phyloP scores from a whole-genome alignment of 1,140 invertebrate genomes.

The Cydia fagiglandana region DNA sequence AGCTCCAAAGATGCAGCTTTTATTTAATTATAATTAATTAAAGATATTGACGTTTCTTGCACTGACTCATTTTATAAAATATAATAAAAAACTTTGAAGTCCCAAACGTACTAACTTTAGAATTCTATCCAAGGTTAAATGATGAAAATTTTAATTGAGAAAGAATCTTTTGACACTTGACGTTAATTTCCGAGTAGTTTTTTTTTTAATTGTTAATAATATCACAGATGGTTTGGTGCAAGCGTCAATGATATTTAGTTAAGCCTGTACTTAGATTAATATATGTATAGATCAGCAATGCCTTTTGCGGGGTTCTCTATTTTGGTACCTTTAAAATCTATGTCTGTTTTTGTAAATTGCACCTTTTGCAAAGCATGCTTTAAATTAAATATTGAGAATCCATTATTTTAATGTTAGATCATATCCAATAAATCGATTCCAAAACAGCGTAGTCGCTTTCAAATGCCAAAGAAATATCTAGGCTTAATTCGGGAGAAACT shows the following conservation, averaged over 20 bases:
- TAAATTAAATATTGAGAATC: slow-evolving; percentile 19
- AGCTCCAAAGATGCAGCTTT: slow-evolving; percentile 73
- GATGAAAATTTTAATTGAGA: background rate
- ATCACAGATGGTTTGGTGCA: background rate
- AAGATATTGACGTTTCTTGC: slow-evolving; percentile 44
- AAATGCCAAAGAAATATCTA: slow-evolving; percentile 42
- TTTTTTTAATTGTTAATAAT: too few relatives aligned
- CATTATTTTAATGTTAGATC: slow-evolving; percentile 11
- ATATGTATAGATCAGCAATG: slow-evolving; percentile 48
- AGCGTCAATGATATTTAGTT: slow-evolving; percentile 42
- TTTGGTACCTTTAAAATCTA: slow-evolving; percentile 31
- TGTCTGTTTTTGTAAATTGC: slow-evolving; percentile 21
- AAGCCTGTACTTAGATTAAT: slow-evolving; percentile 64
- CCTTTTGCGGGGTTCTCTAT: slow-evolving; percentile 50
- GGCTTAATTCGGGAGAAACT: slow-evolving; percentile 34
- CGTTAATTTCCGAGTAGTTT: too few relatives aligned
- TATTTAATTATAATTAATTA: slow-evolving; percentile 70
- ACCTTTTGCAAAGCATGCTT: slow-evolving; percentile 27
- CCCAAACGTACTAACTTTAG: background rate
- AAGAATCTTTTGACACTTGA: background rate
- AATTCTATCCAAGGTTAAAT: too few relatives aligned
- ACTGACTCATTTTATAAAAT: background rate
- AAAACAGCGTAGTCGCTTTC: slow-evolving; percentile 25
- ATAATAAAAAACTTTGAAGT: background rate
- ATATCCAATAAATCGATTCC: background rate